Conservation (phyloP, 2,888 invertebrate species). For the Agrochola lota region DNA sequence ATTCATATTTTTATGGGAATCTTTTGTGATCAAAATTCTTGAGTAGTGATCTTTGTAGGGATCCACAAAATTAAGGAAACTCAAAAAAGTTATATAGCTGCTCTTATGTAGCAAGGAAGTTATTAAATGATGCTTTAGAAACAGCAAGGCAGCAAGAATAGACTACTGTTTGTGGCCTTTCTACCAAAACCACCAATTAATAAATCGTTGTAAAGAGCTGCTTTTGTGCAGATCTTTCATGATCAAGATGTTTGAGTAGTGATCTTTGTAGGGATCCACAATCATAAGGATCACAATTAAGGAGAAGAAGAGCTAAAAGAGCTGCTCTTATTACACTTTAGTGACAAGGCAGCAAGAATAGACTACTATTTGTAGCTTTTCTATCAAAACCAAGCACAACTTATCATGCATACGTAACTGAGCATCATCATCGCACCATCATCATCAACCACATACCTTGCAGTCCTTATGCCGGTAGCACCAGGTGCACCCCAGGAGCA, state of each 20-base stretch:
- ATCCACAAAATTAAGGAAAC: too few species aligned
- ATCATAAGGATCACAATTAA: background rate
- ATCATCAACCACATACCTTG: constrained; percentile 77
- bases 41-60: background rate
- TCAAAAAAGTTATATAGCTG: too few species aligned
- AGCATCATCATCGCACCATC: too few species aligned
- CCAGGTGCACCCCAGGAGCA: constrained; percentile 89
- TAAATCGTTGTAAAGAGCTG: too few species aligned
- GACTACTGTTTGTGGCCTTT: background rate
- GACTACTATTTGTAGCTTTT: background rate
- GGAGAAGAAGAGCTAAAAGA: background rate
- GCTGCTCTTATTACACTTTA: constrained; percentile 9
- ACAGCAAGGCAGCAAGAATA: background rate
- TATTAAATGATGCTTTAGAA: constrained; percentile 14
- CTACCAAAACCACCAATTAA: background rate
- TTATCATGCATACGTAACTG: background rate
- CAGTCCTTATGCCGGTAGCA: constrained; percentile 88
- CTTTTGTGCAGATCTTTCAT: too few species aligned
- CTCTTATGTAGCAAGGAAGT: background rate
- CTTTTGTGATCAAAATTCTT: background rate
- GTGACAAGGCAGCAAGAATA: background rate
- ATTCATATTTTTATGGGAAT: background rate
- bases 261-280: too few species aligned
- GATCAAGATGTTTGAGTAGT: background rate
- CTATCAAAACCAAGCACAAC: background rate